These are phyloP conservation scores for Synaphobranchus kaupii DNA, from an alignment of 2,797 vertebrate genomes.

Conservation along the genomic window DNA sequence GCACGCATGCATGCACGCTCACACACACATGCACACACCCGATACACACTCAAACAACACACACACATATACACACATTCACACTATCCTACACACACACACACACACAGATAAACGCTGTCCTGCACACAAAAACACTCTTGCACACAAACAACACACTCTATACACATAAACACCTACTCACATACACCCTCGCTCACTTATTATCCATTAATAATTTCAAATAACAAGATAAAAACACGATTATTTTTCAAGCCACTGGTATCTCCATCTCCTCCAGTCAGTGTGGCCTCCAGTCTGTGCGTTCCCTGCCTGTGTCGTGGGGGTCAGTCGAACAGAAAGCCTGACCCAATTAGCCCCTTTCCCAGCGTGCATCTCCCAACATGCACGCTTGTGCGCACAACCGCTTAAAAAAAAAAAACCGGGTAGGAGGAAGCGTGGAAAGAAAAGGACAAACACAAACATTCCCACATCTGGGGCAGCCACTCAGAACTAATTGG, in stretches of 20 bases:
- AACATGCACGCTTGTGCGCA: not conserved
- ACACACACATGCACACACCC: not conserved
- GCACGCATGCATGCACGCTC: not conserved
- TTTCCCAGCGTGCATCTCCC: not conserved
- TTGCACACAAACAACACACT: not conserved
- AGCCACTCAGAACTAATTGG: conserved; percentile 39
- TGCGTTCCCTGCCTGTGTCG: not conserved
- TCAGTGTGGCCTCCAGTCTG: not conserved
- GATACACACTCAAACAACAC: not conserved
- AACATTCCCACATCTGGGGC: conserved; percentile 6
- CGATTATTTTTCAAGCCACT: not conserved
- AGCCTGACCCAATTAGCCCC: conserved; percentile 4
- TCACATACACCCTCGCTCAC: not conserved
- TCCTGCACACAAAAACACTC: not conserved
- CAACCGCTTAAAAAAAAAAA: not conserved
- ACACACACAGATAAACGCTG: not conserved
- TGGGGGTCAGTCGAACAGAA: not conserved
- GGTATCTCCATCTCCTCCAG: not conserved
- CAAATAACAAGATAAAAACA: not conserved
- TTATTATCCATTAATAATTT: not conserved
- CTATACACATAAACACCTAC: not conserved
- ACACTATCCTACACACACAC: not conserved
- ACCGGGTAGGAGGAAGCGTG: not conserved
- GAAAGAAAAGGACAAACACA: too few relatives aligned
- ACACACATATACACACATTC: not conserved